Evolutionary conservation across 2,113 vertebrate genomes (phyloP), one percentile per base, ranked within the genome.

Genomic region (Vulpes ferrilata): DNA sequence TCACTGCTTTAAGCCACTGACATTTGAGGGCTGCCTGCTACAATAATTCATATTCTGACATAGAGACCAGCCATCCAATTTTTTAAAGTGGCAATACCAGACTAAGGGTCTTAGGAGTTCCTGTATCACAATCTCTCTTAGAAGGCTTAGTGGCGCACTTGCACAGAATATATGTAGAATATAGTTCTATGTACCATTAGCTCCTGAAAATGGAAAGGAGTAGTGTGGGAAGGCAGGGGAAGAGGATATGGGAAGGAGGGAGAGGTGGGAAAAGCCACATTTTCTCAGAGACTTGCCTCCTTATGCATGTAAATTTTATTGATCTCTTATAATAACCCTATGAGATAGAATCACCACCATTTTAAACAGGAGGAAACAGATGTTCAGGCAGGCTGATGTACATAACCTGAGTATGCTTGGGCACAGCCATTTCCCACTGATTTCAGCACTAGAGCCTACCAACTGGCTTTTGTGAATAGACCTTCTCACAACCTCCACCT

Each of bases 61-160:
- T 48, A 95, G 12, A 35, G 7, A 82, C 2, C 53, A 4, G 65
- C 73, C 16, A 64, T 59, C 43, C 73, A 11, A 53, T 95, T 87
- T 81, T 84, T 80, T 16, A 23, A 83, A 93, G 48, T 74, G 78
- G 27, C 8, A 59, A 38, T 48, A 73, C 19, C 55, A 76, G 35
- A 93, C 53, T 78, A 96, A 90, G 17, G 83, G 12, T 88, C 71
- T 96, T 22, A 64, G 43, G 74, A 92, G 22, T 96, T 84, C 92
- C 27, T 65, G 0, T 30, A 92, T 71, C 17, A 62, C 35, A 8
- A 67, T 83, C 20, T 91, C 55, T 80, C 23, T 93, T 76, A 76
- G 53, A 96, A 97, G n/a, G 1, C 55, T 87, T 57, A 57, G 35
- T 65, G 32, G 17, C 48, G 91, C 22, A 48, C 16, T 87, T 81